Evolutionary conservation across 2,113 vertebrate genomes (phyloP).

Genomic region (Xerus inauris): DNA sequence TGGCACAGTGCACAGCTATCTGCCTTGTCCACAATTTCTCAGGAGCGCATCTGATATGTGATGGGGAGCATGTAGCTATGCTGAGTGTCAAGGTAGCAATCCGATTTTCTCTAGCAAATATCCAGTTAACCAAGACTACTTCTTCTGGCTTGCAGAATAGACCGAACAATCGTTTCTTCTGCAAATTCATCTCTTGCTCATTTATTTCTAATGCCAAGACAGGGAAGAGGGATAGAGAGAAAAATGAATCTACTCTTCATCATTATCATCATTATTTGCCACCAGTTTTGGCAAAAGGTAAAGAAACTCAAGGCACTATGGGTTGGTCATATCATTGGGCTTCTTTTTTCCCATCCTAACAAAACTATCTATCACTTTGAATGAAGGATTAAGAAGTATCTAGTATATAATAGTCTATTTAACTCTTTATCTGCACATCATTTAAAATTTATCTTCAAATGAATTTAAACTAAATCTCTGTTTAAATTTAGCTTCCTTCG

Average conservation of each 20-base stretch:
- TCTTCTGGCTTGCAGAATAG: background rate
- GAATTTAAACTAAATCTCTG: background rate
- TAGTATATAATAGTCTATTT: background rate
- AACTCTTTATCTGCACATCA: background rate
- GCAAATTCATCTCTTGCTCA: background rate
- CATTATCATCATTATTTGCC: background rate
- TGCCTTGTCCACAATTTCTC: background rate
- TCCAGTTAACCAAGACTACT: background rate
- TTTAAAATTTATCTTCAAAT: background rate
- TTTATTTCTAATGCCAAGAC: background rate
- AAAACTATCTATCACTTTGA: background rate
- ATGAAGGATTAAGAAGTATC: background rate
- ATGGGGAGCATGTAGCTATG: background rate
- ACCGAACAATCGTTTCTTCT: background rate
- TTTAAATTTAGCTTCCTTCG: background rate
- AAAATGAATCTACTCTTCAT: background rate
- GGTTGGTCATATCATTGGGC: background rate
- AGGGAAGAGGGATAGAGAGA: background rate
- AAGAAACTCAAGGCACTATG: background rate
- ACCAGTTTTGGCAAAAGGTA: background rate
- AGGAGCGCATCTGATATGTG: background rate
- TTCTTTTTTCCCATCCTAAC: background rate
- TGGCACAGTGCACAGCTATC: constrained; percentile 18
- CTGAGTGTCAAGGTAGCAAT: background rate
- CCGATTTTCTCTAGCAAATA: background rate